Conservation (phyloP, 2,888 invertebrate genomes). For the Creontiades dilutus region DNA sequence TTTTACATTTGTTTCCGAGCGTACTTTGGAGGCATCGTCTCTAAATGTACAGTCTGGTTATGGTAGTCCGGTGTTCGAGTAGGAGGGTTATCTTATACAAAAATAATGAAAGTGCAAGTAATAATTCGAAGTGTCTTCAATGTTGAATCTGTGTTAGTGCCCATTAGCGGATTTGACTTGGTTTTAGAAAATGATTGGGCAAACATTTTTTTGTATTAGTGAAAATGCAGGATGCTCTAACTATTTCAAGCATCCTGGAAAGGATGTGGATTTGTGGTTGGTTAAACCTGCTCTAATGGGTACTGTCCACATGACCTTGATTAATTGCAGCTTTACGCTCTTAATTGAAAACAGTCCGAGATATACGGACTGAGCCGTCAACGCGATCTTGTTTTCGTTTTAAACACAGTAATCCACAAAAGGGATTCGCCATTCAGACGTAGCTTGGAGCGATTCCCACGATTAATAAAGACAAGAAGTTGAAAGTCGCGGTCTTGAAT, state of each 20-base stretch:
- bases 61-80: too few species aligned
- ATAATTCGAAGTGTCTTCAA: too few species aligned
- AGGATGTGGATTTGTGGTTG: background rate
- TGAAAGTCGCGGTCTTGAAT: slow-evolving; percentile 41
- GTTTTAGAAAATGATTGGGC: too few species aligned
- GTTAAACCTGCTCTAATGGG: background rate
- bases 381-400: slow-evolving; percentile 46
- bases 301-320: slow-evolving; percentile 44
- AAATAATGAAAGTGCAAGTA: too few species aligned
- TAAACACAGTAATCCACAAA: slow-evolving; percentile 63
- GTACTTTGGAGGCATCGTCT: too few species aligned
- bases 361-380: slow-evolving; percentile 21
- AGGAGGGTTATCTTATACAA: too few species aligned
- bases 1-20: too few species aligned
- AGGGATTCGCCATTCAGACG: slow-evolving; percentile 29
- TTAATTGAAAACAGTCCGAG: slow-evolving; percentile 50
- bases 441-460: slow-evolving; percentile 44
- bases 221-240: slow-evolving; percentile 8
- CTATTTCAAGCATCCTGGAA: background rate
- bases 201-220: too few species aligned
- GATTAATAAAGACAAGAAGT: slow-evolving; percentile 62
- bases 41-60: too few species aligned
- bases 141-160: too few species aligned
- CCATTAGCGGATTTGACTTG: too few species aligned
- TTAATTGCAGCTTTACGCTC: slow-evolving; percentile 32